Evolutionary conservation across 2,888 invertebrate genomes (phyloP), one percentile per base, ranked within the genome.

Genomic region (Barypeithes pellucidus): DNA sequence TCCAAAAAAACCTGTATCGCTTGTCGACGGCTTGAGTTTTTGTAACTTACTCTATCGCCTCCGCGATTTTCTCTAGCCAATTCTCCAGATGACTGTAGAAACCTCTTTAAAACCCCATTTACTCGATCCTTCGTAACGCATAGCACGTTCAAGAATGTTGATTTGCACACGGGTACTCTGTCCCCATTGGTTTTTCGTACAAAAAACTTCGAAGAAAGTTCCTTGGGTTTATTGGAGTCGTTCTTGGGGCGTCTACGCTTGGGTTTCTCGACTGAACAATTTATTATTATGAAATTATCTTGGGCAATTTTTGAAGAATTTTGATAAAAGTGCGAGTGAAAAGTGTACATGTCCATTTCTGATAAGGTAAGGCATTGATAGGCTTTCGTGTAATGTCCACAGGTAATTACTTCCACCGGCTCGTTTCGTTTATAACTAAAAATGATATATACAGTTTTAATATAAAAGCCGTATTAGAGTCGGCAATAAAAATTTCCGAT

Each of bases 41-140:
- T 39, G n/a, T 39, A n/a, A 39, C 39, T 39, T 39, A 39, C 39
- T 39, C 39, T 39, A n/a, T 39, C 39, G 3, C 39, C 39, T 39
- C 39, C 39, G 4, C 39, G 39, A n/a, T 39, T 39, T n/a, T 39
- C 39, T n/a, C 12, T 12, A 12, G 39, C 39, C 39, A 39, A 3
- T 39, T 12, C 39, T 39, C 39, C 39, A 1, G 39, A 12, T 12
- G 39, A 39, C 39, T 39, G 39, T n/a, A 39, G 3, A 12, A 39
- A 39, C 9, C 39, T 39, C 9, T 39, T 39, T n/a, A 39, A 39
- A n/a, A 39, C 39, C 2, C 39, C 39, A 39, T 39, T 39, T 4
- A 39, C 39, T 39, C 39, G 11, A n/a, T 12, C 12, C 12, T 39
- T 39, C n/a, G 12, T 8, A 3, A 39, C 12, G 39, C 39, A 39